Evolutionary conservation across 2,113 vertebrate species (phyloP).

Genomic region (Campylomormyrus tamandua): DNA sequence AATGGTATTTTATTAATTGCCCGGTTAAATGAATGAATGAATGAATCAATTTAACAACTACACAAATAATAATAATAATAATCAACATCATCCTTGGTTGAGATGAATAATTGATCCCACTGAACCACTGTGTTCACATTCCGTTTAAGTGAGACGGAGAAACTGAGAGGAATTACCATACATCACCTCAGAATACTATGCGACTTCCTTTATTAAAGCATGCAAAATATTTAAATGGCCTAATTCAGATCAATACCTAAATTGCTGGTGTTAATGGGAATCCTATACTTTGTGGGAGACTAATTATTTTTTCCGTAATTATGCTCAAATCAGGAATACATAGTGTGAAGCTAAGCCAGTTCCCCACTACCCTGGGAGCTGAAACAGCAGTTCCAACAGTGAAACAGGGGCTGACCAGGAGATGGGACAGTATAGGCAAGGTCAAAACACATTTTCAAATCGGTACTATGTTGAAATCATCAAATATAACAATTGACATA

Average conservation of each 20-base stretch:
- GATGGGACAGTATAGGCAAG: neutral
- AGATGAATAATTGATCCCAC: neutral
- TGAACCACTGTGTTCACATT: neutral
- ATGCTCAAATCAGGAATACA: constrained; percentile 31
- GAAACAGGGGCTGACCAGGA: neutral
- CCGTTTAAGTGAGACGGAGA: neutral
- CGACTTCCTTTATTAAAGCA: neutral
- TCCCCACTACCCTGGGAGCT: neutral
- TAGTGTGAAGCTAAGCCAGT: constrained; percentile 9
- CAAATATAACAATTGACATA: neutral
- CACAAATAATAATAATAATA: neutral
- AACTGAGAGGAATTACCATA: neutral
- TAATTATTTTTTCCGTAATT: constrained; percentile 39
- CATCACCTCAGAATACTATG: neutral
- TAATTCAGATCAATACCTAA: constrained; percentile 20
- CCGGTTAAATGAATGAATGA: neutral
- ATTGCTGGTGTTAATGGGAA: constrained; percentile 8
- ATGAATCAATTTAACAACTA: neutral
- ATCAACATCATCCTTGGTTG: neutral
- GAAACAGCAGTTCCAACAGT: neutral
- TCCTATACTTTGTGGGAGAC: constrained; percentile 19
- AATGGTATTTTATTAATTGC: neutral
- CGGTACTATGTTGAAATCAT: neutral
- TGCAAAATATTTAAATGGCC: neutral
- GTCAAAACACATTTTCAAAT: neutral